A percentile compares a stretch with the other conserved stretches of the same genome.
Evolutionary conservation across 1,140 invertebrate genomes (phyloP).

Genomic region (Drosophila dunni): DNA sequence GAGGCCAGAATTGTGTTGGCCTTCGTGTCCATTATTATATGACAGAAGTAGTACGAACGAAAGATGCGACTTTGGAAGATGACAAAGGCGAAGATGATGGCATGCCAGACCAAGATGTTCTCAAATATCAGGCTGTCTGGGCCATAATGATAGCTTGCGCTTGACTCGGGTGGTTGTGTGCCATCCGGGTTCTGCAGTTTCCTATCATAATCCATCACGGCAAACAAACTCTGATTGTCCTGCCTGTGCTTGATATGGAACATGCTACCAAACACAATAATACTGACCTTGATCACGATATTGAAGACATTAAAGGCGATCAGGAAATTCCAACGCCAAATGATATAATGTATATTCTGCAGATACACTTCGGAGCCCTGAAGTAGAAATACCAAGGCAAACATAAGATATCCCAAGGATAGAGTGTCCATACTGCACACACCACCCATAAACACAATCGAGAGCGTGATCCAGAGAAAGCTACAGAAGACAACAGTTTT

Average conservation of each 20-base stretch:
- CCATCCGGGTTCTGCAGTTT: background rate
- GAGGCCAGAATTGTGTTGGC: constrained; percentile 97
- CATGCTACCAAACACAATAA: constrained; percentile 49
- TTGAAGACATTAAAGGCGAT: constrained; percentile 95
- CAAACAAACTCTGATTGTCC: constrained; percentile 92
- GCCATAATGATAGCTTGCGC: constrained; percentile 86
- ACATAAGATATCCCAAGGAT: constrained; percentile 97
- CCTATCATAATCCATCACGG: constrained; percentile 60
- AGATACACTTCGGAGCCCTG: constrained; percentile 97
- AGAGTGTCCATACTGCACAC: constrained; percentile 96
- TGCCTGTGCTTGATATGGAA: constrained; percentile 19
- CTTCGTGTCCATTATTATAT: constrained; percentile 96
- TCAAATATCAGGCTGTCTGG: constrained; percentile 53
- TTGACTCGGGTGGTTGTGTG: constrained; percentile 87
- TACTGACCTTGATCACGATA: constrained; percentile 91
- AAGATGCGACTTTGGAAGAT: constrained; percentile 96
- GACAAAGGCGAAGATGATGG: constrained; percentile 96
- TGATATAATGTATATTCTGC: constrained; percentile 91
- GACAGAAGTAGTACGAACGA: constrained; percentile 97
- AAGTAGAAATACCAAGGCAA: constrained; percentile 98
- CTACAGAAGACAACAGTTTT: constrained; percentile 94
- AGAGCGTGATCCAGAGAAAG: constrained; percentile 97
- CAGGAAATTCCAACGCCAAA: constrained; percentile 96
- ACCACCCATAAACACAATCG: constrained; percentile 97
- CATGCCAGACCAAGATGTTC: constrained; percentile 93